These are phyloP conservation scores for Bettongia penicillata DNA, from an alignment of 2,113 vertebrate genomes.

Conservation along the genomic window DNA sequence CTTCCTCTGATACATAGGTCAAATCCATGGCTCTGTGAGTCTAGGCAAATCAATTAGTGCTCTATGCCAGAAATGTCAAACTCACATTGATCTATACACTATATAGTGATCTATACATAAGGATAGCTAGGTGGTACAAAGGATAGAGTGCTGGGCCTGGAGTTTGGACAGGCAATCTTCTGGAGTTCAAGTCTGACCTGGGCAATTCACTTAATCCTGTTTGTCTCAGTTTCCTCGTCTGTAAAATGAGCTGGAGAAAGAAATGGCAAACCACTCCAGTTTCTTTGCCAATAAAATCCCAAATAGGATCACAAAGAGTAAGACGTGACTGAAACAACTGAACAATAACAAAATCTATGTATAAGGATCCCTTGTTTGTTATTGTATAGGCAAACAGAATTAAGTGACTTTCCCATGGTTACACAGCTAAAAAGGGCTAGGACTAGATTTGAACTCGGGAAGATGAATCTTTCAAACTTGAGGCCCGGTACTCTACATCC, in stretches of 20 bases:
- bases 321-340: background rate
- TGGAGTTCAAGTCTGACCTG: background rate
- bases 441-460: background rate
- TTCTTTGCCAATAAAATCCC: background rate
- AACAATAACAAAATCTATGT: background rate
- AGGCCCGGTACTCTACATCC: background rate
- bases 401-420: background rate
- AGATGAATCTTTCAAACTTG: background rate
- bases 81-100: background rate
- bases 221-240: background rate
- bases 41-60: background rate
- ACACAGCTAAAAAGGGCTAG: background rate
- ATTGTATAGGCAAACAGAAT: background rate
- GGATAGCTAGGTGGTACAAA: background rate
- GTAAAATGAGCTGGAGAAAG: background rate
- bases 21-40: background rate
- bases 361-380: background rate
- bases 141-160: background rate
- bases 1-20: background rate
- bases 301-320: too few species aligned
- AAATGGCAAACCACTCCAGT: background rate
- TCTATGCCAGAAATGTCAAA: background rate
- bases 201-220: background rate
- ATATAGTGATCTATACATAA: background rate
- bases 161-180: background rate